Percentiles rank a stretch among this genome's conserved stretches.
Conservation (phyloP, 2,888 invertebrate species). For the Allophyes oxyacanthae region DNA sequence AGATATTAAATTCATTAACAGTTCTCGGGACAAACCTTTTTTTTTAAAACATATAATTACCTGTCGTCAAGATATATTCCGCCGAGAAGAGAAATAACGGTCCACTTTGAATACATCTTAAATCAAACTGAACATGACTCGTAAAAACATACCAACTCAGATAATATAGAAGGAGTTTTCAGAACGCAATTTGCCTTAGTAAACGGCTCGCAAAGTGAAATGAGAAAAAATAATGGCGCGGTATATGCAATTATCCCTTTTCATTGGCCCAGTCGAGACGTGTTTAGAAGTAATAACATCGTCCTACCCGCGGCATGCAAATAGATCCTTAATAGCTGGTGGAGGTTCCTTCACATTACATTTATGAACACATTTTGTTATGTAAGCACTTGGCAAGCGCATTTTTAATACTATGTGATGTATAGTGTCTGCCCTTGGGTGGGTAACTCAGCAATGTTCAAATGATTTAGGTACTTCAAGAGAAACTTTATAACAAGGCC, state of each 20-base stretch:
- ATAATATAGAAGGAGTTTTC: constrained; percentile 57
- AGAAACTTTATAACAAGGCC: background rate
- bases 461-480: constrained; percentile 37
- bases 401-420: constrained; percentile 47
- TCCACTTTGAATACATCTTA: background rate
- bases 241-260: constrained; percentile 82
- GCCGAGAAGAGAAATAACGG: too few relatives aligned
- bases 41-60: too few relatives aligned
- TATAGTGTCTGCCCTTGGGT: constrained; percentile 26
- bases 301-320: constrained; percentile 46
- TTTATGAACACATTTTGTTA: constrained; percentile 53
- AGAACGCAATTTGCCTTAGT: constrained; percentile 70
- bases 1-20: too few relatives aligned
- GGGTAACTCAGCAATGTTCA: constrained; percentile 26
- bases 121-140: constrained; percentile 18
- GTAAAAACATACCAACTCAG: constrained; percentile 19
- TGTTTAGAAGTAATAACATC: constrained; percentile 54
- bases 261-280: constrained; percentile 63
- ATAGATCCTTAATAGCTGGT: constrained; percentile 61
- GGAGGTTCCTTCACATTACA: constrained; percentile 36
- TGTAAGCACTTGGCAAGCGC: constrained; percentile 46
- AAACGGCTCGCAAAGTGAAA: constrained; percentile 71
- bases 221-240: constrained; percentile 74
- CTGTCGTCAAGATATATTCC: too few relatives aligned
- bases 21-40: too few relatives aligned